Conservation (phyloP, 2,888 invertebrate genomes). For the Agriopis leucophaearia region DNA sequence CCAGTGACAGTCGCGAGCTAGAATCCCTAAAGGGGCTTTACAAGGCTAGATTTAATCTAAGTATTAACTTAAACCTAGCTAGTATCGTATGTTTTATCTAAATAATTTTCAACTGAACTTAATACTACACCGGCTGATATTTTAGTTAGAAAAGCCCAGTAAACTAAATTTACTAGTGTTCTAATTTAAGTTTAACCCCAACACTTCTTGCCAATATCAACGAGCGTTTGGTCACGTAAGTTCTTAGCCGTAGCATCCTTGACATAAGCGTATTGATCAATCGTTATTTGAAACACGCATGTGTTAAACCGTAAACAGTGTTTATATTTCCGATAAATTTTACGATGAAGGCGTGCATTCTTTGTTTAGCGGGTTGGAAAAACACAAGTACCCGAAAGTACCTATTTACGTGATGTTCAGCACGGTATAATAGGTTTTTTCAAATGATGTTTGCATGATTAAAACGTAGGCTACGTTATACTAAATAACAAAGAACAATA, state of each 20-base stretch:
- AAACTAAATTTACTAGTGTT: too few species aligned
- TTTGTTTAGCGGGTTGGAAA: slow-evolving; percentile 36
- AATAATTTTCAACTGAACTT: too few species aligned
- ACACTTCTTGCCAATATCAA: background rate
- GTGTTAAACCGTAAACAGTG: slow-evolving; percentile 36
- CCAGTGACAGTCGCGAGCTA: too few species aligned
- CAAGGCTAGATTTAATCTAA: too few species aligned
- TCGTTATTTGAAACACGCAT: slow-evolving; percentile 42
- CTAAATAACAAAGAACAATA: too few species aligned
- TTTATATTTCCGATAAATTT: slow-evolving; percentile 36
- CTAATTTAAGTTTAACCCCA: slow-evolving; percentile 4
- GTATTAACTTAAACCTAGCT: too few species aligned
- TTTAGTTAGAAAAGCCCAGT: too few species aligned
- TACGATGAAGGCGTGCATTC: slow-evolving; percentile 25
- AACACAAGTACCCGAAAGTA: slow-evolving; percentile 12
- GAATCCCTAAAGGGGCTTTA: too few species aligned
- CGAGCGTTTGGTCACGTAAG: slow-evolving; percentile 40
- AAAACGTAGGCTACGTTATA: too few species aligned
- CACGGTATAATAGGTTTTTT: background rate
- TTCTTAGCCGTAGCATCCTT: slow-evolving; percentile 38
- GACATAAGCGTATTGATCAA: slow-evolving; percentile 40
- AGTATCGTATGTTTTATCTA: too few species aligned
- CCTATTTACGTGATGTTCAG: background rate
- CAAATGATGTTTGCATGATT: too few species aligned
- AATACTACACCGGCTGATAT: too few species aligned